These are phyloP conservation scores for Myiozetetes cayanensis DNA, from an alignment of 2,113 vertebrate genomes.

Conservation along the genomic window DNA sequence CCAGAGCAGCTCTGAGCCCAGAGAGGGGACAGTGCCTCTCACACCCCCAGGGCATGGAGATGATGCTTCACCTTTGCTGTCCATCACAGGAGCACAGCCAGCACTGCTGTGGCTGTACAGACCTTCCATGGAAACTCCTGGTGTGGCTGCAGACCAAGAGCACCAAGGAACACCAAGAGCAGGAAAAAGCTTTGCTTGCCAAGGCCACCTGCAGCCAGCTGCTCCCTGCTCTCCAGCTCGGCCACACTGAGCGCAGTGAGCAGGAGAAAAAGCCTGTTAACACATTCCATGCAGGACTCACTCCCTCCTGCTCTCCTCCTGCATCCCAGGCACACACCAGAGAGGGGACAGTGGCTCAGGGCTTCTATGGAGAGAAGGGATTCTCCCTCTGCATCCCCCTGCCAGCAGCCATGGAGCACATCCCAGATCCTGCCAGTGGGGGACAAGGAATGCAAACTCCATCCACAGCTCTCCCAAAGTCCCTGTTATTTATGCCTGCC, in stretches of 20 bases:
- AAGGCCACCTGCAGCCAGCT: background rate
- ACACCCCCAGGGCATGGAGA: background rate
- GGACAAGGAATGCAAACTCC: background rate
- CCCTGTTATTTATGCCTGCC: background rate
- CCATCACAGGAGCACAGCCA: accelerated
- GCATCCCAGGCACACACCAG: background rate
- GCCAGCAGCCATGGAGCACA: background rate
- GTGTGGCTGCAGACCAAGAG: too few relatives aligned
- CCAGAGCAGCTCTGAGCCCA: background rate
- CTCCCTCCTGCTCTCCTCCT: background rate
- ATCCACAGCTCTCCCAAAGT: background rate
- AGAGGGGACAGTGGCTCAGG: background rate
- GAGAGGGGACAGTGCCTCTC: accelerated
- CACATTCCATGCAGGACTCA: background rate
- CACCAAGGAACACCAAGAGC: accelerated
- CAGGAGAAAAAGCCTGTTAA: background rate
- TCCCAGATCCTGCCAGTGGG: background rate
- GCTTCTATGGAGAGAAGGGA: background rate
- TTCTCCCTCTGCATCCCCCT: background rate
- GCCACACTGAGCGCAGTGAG: background rate
- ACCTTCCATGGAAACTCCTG: background rate
- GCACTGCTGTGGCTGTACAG: background rate
- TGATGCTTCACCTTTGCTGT: background rate
- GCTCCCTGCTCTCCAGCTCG: background rate
- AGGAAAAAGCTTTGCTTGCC: constrained; percentile 56